phyloP scores from a whole-genome alignment of 2,113 vertebrate species.

The Todiramphus chloris region DNA sequence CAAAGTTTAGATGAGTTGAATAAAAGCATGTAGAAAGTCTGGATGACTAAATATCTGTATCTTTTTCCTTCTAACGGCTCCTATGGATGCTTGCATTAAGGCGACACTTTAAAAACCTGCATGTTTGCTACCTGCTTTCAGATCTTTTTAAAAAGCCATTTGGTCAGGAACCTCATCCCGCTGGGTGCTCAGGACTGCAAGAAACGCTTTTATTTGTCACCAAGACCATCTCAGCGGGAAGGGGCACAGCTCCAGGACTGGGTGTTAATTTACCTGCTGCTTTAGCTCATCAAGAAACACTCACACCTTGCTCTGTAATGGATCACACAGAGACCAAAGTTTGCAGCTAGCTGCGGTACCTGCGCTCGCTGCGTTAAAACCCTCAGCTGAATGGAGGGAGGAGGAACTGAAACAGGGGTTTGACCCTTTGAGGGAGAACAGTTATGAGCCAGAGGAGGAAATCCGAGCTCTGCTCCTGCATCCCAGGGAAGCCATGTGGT shows the following conservation, averaged over 20 bases:
- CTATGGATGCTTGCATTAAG: background rate
- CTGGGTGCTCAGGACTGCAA: background rate
- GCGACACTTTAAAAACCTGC: background rate
- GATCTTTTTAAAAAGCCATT: background rate
- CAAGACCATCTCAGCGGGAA: conserved; percentile 9
- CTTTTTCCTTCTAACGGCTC: background rate
- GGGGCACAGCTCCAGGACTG: background rate
- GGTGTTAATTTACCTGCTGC: conserved; percentile 36
- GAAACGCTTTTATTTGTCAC: conserved; percentile 16
- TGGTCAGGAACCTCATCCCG: background rate
- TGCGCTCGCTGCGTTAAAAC: accelerated
- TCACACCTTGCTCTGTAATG: conserved; percentile 22
- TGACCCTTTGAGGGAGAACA: background rate
- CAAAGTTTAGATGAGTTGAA: conserved; percentile 30
- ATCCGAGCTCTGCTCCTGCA: background rate
- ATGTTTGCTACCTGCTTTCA: background rate
- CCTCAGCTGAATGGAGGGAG: background rate
- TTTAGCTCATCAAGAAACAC: conserved; percentile 31
- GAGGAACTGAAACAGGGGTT: background rate
- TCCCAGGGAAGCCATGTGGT: background rate
- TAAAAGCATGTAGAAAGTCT: background rate
- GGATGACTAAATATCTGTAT: background rate
- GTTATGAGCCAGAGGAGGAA: background rate
- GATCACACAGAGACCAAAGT: background rate
- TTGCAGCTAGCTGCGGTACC: background rate